Evolutionary conservation across 2,113 vertebrate genomes (phyloP).

Genomic region (Eolophus roseicapilla): DNA sequence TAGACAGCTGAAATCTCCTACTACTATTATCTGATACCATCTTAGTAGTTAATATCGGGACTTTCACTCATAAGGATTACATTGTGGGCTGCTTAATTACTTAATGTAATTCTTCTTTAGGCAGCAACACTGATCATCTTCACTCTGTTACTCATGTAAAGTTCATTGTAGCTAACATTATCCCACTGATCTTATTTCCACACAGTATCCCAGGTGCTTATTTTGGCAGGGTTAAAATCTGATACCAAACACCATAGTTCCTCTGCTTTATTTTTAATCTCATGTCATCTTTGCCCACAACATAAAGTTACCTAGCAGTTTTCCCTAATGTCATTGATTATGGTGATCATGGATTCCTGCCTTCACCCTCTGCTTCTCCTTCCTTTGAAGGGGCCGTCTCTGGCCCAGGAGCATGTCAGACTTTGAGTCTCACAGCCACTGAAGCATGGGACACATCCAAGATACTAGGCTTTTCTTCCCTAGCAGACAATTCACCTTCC

Average conservation of each 20-base stretch:
- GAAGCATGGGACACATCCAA: not conserved
- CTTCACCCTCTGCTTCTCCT: not conserved
- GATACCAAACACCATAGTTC: not conserved
- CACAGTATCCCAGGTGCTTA: not conserved
- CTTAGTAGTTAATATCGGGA: not conserved
- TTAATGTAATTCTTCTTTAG: not conserved
- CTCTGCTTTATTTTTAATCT: not conserved
- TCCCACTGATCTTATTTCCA: not conserved
- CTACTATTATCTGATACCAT: not conserved
- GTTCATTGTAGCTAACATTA: not conserved
- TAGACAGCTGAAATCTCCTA: not conserved
- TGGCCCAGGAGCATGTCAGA: not conserved
- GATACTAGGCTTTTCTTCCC: not conserved
- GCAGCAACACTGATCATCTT: not conserved
- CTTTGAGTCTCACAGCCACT: not conserved
- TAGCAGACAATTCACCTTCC: not conserved
- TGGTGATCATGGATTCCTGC: not conserved
- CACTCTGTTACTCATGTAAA: not conserved
- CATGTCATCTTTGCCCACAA: not conserved
- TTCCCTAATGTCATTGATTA: not conserved
- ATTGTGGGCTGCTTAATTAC: not conserved
- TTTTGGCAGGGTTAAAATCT: not conserved
- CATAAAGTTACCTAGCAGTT: not conserved
- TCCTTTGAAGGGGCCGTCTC: not conserved
- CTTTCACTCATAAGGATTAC: not conserved